Evolutionary conservation across 1,140 invertebrate genomes (phyloP), one percentile per base, ranked within the genome.

Genomic region (Potamilus streckersoni): DNA sequence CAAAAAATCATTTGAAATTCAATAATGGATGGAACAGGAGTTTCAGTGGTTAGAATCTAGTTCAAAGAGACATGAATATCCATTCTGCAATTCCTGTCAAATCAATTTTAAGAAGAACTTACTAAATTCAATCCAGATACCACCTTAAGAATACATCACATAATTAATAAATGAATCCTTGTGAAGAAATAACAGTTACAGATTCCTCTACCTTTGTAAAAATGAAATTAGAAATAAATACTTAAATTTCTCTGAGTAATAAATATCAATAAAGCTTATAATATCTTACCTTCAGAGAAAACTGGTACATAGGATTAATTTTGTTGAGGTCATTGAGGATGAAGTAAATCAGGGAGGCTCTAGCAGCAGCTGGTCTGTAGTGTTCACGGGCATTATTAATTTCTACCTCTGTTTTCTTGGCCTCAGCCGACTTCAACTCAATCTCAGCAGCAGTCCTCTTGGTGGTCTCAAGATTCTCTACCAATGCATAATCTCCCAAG

Each of bases 271-370:
- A 23, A 1, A 23, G 23, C 23, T 23, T 66, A 20, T 66, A 27
- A 19, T 19, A 64, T 19, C 74, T 95, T 2, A 94, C 94, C 92
- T 98, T 97, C 64, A 98, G 89, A 14, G 96, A 97, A 88, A 98
- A 98, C 87, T 97, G 96, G 89, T 98, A 98, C 79, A 98, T 97
- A 1, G 96, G 96, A 91, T 98, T 97, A 56, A 98, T 97, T 23
- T 95, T 97, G 89, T 96, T 95, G 27, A 98, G 90, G 80, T 98
- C 96, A 86, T 97, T 97, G 11, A 98, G 90, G 74, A 98, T 97
- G 82, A 98, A 98, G 88, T 98, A 98, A 0, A 98, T 90, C 1
- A 98, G 89, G 68, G 96, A 97, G 0, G 96, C 96, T 84, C 96
- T 91, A 0, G 95, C 94, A 2, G 97, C 95, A 11, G 96, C 96